A percentile compares a stretch with the other conserved stretches of the same genome.
Conservation (phyloP, 2,888 invertebrate species). For the Ernsta delagoae region DNA sequence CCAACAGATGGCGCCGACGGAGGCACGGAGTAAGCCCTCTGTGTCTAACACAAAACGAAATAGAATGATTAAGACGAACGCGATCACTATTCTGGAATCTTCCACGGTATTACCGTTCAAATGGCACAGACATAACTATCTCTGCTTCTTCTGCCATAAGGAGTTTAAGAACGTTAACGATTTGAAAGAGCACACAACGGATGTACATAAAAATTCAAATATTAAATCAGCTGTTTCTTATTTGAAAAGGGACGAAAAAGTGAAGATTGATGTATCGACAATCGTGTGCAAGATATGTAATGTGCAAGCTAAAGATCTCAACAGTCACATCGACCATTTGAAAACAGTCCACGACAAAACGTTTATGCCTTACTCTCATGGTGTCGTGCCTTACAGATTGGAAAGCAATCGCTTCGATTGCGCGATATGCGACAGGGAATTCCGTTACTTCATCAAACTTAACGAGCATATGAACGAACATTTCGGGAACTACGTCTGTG, state of each 20-base stretch:
- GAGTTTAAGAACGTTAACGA: slow-evolving; percentile 57
- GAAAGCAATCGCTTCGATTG: slow-evolving; percentile 57
- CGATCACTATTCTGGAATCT: slow-evolving; percentile 63
- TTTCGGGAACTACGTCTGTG: slow-evolving; percentile 69
- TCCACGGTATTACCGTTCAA: slow-evolving; percentile 72
- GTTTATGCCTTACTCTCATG: slow-evolving; percentile 58
- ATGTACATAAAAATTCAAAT: slow-evolving; percentile 59
- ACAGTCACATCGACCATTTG: slow-evolving; percentile 58
- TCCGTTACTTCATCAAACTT: slow-evolving; percentile 70
- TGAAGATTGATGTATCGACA: slow-evolving; percentile 69
- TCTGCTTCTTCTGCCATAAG: slow-evolving; percentile 76
- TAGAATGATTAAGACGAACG: slow-evolving; percentile 70
- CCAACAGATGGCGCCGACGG: slow-evolving; percentile 44
- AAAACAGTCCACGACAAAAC: slow-evolving; percentile 53
- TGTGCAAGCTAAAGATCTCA: slow-evolving; percentile 47
- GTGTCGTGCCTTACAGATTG: slow-evolving; percentile 68
- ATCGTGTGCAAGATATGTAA: slow-evolving; percentile 60
- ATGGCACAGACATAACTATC: slow-evolving; percentile 74
- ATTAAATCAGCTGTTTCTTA: slow-evolving; percentile 67
- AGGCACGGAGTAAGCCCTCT: slow-evolving; percentile 58
- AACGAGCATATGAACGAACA: slow-evolving; percentile 79
- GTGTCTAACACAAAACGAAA: slow-evolving; percentile 70
- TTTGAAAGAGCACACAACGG: slow-evolving; percentile 70
- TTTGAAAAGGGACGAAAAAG: slow-evolving; percentile 69
- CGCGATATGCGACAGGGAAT: slow-evolving; percentile 62